phyloP scores from a whole-genome alignment of 2,113 vertebrate species.

The Neodontobutis hainanensis region DNA sequence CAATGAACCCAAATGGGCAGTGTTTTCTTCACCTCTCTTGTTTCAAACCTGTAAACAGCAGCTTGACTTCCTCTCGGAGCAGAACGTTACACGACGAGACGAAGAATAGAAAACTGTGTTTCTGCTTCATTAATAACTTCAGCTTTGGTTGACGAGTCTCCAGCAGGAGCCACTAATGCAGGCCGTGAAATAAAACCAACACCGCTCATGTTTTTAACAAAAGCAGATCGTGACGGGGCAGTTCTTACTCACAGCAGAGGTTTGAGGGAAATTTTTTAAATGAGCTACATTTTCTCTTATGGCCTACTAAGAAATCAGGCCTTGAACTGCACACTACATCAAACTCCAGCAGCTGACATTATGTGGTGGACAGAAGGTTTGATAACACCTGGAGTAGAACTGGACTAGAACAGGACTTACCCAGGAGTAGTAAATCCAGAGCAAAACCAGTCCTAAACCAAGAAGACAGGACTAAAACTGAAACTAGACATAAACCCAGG shows the following conservation, averaged over 20 bases:
- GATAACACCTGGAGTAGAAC: too few species aligned
- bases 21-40: too few species aligned
- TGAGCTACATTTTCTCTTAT: conserved; percentile 38
- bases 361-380: too few species aligned
- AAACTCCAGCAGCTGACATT: conserved; percentile 1
- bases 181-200: conserved; percentile 71
- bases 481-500: too few species aligned
- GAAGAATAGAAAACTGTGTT: conserved; percentile 77
- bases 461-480: too few species aligned
- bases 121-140: conserved; percentile 80
- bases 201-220: conserved; percentile 60
- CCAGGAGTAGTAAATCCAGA: too few species aligned
- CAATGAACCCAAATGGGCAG: too few species aligned
- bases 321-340: conserved; percentile 20
- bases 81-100: conserved; percentile 77
- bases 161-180: conserved; percentile 65
- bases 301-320: conserved; percentile 36
- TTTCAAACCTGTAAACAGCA: conserved; percentile 64
- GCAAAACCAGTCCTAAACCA: too few species aligned
- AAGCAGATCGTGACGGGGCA: conserved; percentile 27
- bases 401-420: too few species aligned
- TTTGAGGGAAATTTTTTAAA: conserved; percentile 37
- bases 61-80: conserved; percentile 78
- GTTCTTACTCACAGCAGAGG: conserved; percentile 25
- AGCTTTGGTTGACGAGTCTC: conserved; percentile 69